These are phyloP conservation scores for Platysternon megacephalum DNA, from an alignment of 2,113 vertebrate genomes.

Conservation along the genomic window DNA sequence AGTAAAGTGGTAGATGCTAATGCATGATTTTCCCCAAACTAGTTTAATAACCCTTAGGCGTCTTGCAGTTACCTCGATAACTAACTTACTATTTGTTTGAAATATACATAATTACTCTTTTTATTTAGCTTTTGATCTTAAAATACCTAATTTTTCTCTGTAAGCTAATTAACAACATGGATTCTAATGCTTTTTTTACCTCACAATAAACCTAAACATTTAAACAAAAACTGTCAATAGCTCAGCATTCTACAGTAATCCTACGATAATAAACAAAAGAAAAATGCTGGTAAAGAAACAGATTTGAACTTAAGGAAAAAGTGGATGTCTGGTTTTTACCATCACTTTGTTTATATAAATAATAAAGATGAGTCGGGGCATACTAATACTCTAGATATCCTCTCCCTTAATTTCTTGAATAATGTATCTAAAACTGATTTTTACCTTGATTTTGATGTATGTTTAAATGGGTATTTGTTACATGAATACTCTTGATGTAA, in stretches of 20 bases:
- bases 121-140: not conserved
- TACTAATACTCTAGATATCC: not conserved
- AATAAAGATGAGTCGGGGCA: not conserved
- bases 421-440: not conserved
- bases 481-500: constrained; percentile 7
- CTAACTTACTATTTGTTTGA: not conserved
- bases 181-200: not conserved
- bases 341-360: not conserved
- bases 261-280: not conserved
- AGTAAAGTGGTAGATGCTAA: not conserved
- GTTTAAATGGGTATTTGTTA: not conserved
- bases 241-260: not conserved
- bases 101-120: not conserved
- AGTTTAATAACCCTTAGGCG: not conserved
- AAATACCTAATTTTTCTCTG: not conserved
- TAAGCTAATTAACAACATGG: not conserved
- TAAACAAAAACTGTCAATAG: not conserved
- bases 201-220: not conserved
- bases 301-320: not conserved
- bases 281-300: not conserved
- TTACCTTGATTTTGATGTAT: not conserved
- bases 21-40: not conserved
- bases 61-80: not conserved
- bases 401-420: not conserved
- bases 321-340: not conserved